These are phyloP conservation scores for Prolemur simus DNA, from an alignment of 2,113 vertebrate species.

Conservation along the genomic window DNA sequence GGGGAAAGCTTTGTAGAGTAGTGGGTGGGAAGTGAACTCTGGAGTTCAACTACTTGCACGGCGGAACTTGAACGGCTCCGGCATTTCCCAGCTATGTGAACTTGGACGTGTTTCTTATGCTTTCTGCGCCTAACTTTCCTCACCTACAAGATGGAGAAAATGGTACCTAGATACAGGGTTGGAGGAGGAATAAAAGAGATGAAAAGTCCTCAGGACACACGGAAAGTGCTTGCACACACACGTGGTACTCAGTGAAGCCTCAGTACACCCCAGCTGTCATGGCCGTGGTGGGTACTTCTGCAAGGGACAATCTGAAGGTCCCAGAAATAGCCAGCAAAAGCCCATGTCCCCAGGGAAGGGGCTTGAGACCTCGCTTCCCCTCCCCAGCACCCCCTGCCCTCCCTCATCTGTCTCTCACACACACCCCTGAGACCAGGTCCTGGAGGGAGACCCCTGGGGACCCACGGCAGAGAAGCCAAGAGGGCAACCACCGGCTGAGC, in stretches of 20 bases:
- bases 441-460: background rate
- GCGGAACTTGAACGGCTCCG: background rate
- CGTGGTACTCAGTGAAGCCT: background rate
- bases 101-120: background rate
- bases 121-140: background rate
- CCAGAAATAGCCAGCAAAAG: background rate
- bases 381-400: background rate
- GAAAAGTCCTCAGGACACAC: background rate
- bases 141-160: background rate
- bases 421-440: background rate
- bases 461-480: background rate
- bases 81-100: background rate
- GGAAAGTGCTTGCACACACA: background rate
- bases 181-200: background rate
- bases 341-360: background rate
- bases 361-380: no score
- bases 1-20: background rate
- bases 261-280: rapidly evolving
- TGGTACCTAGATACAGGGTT: background rate
- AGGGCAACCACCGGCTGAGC: background rate
- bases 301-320: background rate
- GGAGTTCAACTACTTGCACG: background rate
- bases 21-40: background rate
- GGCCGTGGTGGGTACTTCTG: background rate
- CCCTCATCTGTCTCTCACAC: background rate